Base-by-base conservation (phyloP, 2,113 vertebrate species). In the Sisor rabdophorus region DNA sequence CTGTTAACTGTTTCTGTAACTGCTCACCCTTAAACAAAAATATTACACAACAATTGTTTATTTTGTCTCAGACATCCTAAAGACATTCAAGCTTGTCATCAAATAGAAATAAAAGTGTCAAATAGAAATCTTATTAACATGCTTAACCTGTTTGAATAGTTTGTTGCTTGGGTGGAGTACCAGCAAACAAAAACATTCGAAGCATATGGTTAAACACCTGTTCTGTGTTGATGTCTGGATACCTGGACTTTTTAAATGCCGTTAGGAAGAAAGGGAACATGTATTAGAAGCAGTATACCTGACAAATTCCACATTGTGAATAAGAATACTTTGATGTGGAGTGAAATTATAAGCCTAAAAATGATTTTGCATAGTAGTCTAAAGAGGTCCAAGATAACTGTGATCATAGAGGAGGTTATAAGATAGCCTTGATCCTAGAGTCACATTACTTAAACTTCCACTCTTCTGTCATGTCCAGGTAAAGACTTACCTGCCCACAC, bases 391-490 rank as follows among this genome's bases (percentile, higher is more conserved):
- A 55, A 60, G 70, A 50, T 40, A 80, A 70, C 78, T 88, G 82
- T 52, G 53, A 77, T 81, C 86, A 89, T 76, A 85, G 83, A 87
- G 84, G 83, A 84, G 86, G 82, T 86, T 82, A 56, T 32, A 59
- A 79, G 69, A 78, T 85, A 90, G 87, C 86, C 78, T 82, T 16
- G 72, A 80, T 79, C 77, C 77, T 30, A 75, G 69, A 87, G 81
- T 89, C 88, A 89, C 82, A 80, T 89, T 89, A 88, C 86, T 83
- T 16, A 72, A 78, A 83, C 86, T 85, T 84, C 44, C 55, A 48
- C 73, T 74, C 8, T 6, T 30, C 82, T 85, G 78, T 75, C 69
- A 53, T 67, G 79, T 85, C 76, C 82, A 82, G 75, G 80, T 85
- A 81, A 82, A 73, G 40, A 79, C 71, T 53, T 50, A 53, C 73